A percentile compares a stretch with the other conserved stretches of the same genome.
phyloP scores from a whole-genome alignment of 2,797 vertebrate genomes.

The Silurus aristotelis region DNA sequence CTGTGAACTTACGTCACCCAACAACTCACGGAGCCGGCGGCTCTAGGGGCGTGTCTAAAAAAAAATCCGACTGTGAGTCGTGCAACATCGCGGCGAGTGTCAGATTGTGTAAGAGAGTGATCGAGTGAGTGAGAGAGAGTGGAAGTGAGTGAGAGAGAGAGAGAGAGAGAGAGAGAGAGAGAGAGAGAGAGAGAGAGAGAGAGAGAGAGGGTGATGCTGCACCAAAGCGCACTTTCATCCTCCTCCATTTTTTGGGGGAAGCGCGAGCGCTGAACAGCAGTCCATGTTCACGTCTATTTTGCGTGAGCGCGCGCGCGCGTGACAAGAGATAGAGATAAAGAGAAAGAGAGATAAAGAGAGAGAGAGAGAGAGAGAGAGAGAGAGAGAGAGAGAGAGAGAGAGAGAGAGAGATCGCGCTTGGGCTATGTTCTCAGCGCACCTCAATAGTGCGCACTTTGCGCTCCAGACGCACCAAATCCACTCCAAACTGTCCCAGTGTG shows the following conservation, averaged over 20 bases:
- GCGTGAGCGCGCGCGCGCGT: slow-evolving; percentile 16
- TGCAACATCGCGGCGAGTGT: neutral
- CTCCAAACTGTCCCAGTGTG: slow-evolving; percentile 29
- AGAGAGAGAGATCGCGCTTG: neutral
- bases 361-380: neutral
- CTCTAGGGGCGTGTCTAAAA: slow-evolving; percentile 1
- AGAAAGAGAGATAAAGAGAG: neutral
- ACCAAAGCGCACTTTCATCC: slow-evolving; percentile 76
- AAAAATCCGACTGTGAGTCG: neutral
- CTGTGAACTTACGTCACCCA: slow-evolving; percentile 82
- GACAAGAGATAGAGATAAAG: no score
- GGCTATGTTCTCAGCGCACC: slow-evolving; percentile 13
- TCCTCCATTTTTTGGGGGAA: slow-evolving; percentile 67
- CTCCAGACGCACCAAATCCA: slow-evolving; percentile 40
- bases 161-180: slow-evolving; percentile 51
- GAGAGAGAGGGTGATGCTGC: slow-evolving; percentile 79
- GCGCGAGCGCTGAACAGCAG: slow-evolving; percentile 65
- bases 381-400: neutral
- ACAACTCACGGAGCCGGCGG: slow-evolving; percentile 65
- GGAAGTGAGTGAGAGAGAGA: slow-evolving; percentile 51
- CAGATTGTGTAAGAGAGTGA: slow-evolving; percentile 7
- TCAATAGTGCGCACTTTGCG: slow-evolving; percentile 23
- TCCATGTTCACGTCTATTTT: slow-evolving; percentile 52
- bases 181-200: slow-evolving; percentile 68
- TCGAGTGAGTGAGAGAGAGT: neutral